Evolutionary conservation across 2,797 vertebrate genomes (phyloP).

Genomic region (Neosalanx taihuensis): DNA sequence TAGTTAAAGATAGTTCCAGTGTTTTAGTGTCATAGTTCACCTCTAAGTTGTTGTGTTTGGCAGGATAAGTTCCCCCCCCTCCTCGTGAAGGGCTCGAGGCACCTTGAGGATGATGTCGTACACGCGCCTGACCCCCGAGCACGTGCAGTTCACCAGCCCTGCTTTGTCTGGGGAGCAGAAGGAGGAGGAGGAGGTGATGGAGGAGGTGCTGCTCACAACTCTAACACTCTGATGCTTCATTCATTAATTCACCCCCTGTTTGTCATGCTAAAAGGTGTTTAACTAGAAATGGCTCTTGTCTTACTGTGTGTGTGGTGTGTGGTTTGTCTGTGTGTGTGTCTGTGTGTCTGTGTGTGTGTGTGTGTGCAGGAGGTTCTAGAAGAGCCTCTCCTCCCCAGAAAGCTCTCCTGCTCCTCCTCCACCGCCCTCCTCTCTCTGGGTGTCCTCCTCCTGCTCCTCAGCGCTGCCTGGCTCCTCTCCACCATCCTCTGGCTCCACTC

Average conservation of each 20-base stretch:
- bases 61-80: no score
- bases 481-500: constrained; percentile 72
- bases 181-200: constrained; percentile 38
- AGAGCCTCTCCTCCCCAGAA: constrained; percentile 56
- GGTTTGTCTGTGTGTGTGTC: constrained; percentile 31
- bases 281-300: background rate
- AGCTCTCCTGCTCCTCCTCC: constrained; percentile 61
- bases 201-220: constrained; percentile 42
- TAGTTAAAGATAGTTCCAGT: no score
- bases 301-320: no score
- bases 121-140: constrained; percentile 64
- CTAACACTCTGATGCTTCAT: background rate
- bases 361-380: no score
- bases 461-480: constrained; percentile 69
- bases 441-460: constrained; percentile 68
- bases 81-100: no score
- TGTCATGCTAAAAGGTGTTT: background rate
- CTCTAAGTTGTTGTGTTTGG: no score
- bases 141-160: constrained; percentile 57
- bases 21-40: no score
- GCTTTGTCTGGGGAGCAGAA: constrained; percentile 43
- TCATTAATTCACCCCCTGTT: background rate
- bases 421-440: constrained; percentile 60
- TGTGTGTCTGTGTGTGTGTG: constrained; percentile 50
- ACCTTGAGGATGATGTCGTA: constrained; percentile 62